Percentiles rank a stretch among this genome's conserved stretches.
Evolutionary conservation across 2,888 invertebrate genomes (phyloP).

Genomic region (Mystacides longicornis): DNA sequence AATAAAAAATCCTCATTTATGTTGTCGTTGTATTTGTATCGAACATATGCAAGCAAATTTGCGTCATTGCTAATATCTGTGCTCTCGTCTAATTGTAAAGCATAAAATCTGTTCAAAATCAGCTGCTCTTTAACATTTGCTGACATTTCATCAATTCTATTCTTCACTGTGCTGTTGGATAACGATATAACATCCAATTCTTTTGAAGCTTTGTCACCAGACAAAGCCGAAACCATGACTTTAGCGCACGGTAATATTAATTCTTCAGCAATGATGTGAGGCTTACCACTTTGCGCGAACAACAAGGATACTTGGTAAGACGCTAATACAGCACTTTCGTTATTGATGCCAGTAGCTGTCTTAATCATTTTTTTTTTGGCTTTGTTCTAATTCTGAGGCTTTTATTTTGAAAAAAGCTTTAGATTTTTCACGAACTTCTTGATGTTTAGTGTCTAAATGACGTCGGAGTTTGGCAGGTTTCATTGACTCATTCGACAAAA

Average conservation of each 20-base stretch:
- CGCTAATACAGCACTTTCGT: conserved; percentile 19
- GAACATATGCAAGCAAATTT: too few species aligned
- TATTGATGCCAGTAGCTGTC: conserved; percentile 24
- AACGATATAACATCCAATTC: too few species aligned
- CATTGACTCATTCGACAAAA: neutral
- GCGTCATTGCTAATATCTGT: too few species aligned
- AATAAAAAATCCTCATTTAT: too few species aligned
- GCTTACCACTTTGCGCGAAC: conserved; percentile 28
- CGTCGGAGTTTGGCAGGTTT: neutral
- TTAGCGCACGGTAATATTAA: conserved; percentile 31
- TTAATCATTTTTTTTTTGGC: conserved; percentile 26
- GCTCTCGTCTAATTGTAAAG: too few species aligned
- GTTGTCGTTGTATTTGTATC: too few species aligned
- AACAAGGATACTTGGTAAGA: conserved; percentile 24
- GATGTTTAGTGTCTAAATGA: conserved; percentile 20
- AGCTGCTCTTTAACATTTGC: too few species aligned
- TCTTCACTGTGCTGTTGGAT: too few species aligned
- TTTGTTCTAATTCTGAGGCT: conserved; percentile 27
- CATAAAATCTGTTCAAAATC: too few species aligned
- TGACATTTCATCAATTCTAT: too few species aligned
- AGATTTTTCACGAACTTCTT: conserved; percentile 28
- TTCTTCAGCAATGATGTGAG: conserved; percentile 31
- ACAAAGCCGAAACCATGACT: too few species aligned
- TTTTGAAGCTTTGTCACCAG: too few species aligned
- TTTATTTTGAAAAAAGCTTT: conserved; percentile 28